These are phyloP conservation scores for Macrotis lagotis DNA, from an alignment of 2,113 vertebrate species.

Conservation along the genomic window DNA sequence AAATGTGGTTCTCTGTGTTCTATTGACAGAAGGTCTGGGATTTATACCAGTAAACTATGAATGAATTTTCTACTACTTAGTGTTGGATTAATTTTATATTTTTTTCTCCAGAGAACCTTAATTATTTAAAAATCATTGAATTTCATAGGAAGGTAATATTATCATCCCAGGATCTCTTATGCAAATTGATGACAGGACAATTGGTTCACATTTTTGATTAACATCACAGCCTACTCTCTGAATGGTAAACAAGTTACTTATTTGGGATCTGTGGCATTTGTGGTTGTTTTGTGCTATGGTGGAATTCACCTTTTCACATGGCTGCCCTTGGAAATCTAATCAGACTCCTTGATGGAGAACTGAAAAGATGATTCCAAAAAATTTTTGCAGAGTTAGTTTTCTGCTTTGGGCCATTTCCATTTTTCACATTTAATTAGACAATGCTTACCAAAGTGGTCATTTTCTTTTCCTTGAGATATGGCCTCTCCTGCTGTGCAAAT, in stretches of 20 bases:
- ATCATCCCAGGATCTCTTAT: not conserved
- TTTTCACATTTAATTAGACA: slow-evolving; percentile 54
- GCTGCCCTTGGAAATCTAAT: not conserved
- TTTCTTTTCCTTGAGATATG: not conserved
- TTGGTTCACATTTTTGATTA: not conserved
- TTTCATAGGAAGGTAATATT: not conserved
- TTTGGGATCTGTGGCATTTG: not conserved
- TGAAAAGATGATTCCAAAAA: not conserved
- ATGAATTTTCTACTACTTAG: not conserved
- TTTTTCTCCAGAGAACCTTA: not conserved
- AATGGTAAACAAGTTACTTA: not conserved
- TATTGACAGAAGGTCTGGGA: not conserved
- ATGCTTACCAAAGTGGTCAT: slow-evolving; percentile 25
- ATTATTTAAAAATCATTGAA: not conserved
- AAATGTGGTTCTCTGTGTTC: not conserved
- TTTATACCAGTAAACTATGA: not conserved
- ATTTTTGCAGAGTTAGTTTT: slow-evolving; percentile 31
- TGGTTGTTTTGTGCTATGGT: not conserved
- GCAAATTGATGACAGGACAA: not conserved
- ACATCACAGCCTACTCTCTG: not conserved
- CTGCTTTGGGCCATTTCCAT: slow-evolving; percentile 42
- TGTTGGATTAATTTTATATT: not conserved
- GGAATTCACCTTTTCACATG: not conserved
- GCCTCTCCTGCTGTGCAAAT: not conserved
- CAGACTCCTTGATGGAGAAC: not conserved